Percentiles rank a stretch among this genome's conserved stretches.
phyloP scores from a whole-genome alignment of 2,888 invertebrate genomes.

The Gonocerus acuteangulatus region DNA sequence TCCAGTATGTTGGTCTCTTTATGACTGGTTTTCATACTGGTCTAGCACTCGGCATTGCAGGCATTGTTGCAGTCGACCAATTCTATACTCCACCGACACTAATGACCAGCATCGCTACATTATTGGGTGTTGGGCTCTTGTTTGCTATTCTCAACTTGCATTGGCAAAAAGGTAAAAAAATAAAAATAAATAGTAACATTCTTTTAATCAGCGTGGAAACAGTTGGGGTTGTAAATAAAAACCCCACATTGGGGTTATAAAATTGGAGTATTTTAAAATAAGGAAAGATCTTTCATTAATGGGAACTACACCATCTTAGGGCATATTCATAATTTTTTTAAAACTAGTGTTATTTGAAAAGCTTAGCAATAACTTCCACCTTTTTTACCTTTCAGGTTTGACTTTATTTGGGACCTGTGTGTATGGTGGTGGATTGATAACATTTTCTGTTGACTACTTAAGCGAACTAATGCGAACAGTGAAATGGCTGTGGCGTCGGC shows the following conservation, averaged over 20 bases:
- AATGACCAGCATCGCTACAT: slow-evolving; percentile 60
- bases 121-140: slow-evolving; percentile 59
- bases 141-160: slow-evolving; percentile 64
- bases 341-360: no score
- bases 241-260: no score
- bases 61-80: slow-evolving; percentile 54
- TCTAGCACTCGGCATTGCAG: slow-evolving; percentile 47
- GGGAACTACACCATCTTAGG: no score
- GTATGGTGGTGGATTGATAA: slow-evolving; percentile 67
- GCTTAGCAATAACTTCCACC: no score
- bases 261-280: no score
- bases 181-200: background rate
- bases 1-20: slow-evolving; percentile 73
- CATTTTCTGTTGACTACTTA: slow-evolving; percentile 65
- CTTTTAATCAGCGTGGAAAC: background rate
- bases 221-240: no score
- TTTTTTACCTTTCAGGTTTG: slow-evolving; percentile 53
- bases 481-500: slow-evolving; percentile 49
- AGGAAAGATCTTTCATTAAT: no score
- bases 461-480: slow-evolving; percentile 62
- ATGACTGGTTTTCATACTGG: slow-evolving; percentile 74
- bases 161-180: slow-evolving; percentile 60
- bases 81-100: slow-evolving; percentile 51
- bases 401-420: slow-evolving; percentile 67
- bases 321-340: no score